phyloP scores from a whole-genome alignment of 2,888 invertebrate genomes.

The Melinaea menophilus region DNA sequence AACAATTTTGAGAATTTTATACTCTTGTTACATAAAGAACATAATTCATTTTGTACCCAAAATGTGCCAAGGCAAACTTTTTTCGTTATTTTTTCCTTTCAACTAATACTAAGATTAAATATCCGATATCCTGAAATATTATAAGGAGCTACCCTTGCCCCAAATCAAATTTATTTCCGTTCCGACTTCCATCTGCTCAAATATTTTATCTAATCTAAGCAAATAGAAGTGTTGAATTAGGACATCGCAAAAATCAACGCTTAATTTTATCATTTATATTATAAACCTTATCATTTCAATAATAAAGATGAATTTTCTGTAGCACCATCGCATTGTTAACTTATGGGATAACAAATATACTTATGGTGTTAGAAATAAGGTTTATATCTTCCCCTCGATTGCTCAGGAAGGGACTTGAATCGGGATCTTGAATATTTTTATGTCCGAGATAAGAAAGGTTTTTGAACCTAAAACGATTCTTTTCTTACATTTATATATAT shows the following conservation, averaged over 20 bases:
- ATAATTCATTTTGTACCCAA: too few species aligned
- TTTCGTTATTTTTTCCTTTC: too few species aligned
- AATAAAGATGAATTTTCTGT: background rate
- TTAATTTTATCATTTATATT: slow-evolving; percentile 4
- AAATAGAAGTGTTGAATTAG: slow-evolving; percentile 57
- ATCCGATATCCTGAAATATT: too few species aligned
- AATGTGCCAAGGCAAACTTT: too few species aligned
- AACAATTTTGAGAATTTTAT: too few species aligned
- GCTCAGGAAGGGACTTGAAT: slow-evolving; percentile 45
- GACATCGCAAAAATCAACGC: slow-evolving; percentile 48
- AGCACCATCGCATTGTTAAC: too few species aligned
- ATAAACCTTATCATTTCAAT: background rate
- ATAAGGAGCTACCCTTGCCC: background rate
- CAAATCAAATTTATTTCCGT: slow-evolving; percentile 9
- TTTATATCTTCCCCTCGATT: slow-evolving; percentile 42
- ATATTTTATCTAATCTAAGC: slow-evolving; percentile 61
- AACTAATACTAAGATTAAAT: too few species aligned
- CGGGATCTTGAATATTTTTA: slow-evolving; percentile 48
- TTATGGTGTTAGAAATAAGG: slow-evolving; percentile 48
- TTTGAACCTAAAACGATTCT: slow-evolving; percentile 51
- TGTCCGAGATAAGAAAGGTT: slow-evolving; percentile 65
- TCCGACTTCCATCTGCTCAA: slow-evolving; percentile 29
- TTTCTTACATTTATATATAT: slow-evolving; percentile 53
- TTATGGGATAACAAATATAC: slow-evolving; percentile 18
- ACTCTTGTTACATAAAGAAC: too few species aligned